Evolutionary conservation across 2,888 invertebrate genomes (phyloP).

Genomic region (Netelia virgata): DNA sequence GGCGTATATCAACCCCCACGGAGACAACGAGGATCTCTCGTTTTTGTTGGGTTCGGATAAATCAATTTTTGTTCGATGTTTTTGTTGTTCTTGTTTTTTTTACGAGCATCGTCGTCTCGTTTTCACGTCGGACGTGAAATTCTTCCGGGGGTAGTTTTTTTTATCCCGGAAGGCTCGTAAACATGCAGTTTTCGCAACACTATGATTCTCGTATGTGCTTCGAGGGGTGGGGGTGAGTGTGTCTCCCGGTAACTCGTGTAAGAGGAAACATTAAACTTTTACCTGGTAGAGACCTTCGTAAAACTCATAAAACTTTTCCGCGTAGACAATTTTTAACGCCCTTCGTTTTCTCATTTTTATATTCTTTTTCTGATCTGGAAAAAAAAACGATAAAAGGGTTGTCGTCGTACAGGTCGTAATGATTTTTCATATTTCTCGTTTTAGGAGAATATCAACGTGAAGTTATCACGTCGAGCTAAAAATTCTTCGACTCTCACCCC

Average conservation of each 20-base stretch:
- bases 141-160: no score
- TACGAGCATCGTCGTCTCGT: not conserved
- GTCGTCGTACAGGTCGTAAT: no score
- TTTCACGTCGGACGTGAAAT: no score
- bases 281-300: constrained; percentile 1
- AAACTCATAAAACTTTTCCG: constrained; percentile 3
- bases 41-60: not conserved
- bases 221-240: no score
- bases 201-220: no score
- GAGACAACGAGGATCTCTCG: not conserved
- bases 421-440: no score
- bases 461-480: no score
- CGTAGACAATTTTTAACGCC: not conserved
- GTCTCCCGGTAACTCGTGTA: not conserved
- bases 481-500: no score
- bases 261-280: constrained; percentile 20
- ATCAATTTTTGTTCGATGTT: constrained; percentile 31
- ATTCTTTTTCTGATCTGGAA: not conserved
- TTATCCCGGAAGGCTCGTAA: no score
- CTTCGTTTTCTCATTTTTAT: constrained; percentile 8
- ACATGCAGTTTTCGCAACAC: no score
- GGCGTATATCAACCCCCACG: not conserved
- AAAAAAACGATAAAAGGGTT: no score
- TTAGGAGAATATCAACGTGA: no score
- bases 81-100: not conserved